phyloP scores from a whole-genome alignment of 2,113 vertebrate genomes.

The Urocitellus parryii region DNA sequence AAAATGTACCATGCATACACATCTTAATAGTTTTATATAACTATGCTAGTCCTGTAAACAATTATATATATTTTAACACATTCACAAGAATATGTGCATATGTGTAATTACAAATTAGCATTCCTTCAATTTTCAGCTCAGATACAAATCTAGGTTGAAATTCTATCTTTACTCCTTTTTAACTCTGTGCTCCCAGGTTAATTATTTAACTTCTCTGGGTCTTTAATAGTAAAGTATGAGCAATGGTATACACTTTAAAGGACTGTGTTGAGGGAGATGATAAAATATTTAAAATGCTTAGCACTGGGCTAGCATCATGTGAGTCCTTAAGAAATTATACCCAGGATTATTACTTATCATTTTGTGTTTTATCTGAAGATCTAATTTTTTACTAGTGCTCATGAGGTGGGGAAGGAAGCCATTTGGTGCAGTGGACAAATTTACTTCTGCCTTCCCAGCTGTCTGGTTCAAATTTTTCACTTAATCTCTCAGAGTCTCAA shows the following conservation, averaged over 20 bases:
- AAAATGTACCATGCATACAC: background rate
- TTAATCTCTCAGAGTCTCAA: background rate
- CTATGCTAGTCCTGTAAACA: background rate
- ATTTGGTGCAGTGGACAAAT: background rate
- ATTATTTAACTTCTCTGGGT: background rate
- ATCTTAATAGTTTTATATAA: conserved; percentile 36
- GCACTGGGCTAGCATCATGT: background rate
- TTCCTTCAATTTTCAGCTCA: conserved; percentile 24
- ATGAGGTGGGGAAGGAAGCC: background rate
- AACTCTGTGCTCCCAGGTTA: background rate
- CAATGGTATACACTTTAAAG: background rate
- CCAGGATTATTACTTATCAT: background rate
- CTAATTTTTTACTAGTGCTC: background rate
- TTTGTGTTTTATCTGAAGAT: background rate
- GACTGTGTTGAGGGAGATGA: background rate
- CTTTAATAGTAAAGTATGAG: background rate
- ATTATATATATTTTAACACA: background rate
- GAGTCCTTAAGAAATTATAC: background rate
- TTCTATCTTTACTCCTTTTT: background rate
- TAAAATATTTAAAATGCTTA: conserved; percentile 28
- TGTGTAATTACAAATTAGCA: background rate
- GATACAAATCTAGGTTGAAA: conserved; percentile 10
- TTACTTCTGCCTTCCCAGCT: background rate
- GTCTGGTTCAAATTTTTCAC: background rate
- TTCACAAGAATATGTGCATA: background rate